phyloP scores from a whole-genome alignment of 1,140 invertebrate species.

The Phymorhynchus buccinoides region DNA sequence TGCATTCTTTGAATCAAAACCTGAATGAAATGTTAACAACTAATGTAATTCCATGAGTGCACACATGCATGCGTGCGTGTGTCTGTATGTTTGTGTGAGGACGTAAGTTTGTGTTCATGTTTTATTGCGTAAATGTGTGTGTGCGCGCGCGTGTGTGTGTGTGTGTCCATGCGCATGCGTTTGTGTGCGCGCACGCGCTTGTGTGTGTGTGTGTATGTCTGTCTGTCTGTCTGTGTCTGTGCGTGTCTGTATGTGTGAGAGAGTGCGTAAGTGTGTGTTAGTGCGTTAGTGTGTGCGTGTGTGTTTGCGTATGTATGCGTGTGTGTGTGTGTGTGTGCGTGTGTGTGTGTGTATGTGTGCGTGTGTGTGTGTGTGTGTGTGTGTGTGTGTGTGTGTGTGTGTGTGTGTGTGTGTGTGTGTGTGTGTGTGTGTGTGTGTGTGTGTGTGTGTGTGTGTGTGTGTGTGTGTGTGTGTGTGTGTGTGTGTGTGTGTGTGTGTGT shows the following conservation, averaged over 20 bases:
- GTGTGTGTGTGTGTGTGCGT: constrained; percentile 12
- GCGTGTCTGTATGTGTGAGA: constrained; percentile 2
- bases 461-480: background rate
- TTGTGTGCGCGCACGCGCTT: background rate
- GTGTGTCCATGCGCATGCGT: constrained; percentile 11
- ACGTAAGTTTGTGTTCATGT: background rate
- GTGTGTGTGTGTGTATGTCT: background rate
- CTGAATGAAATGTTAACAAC: too few relatives aligned
- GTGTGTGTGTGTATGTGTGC: background rate
- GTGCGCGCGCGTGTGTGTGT: background rate
- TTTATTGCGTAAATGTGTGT: background rate
- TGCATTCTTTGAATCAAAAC: too few relatives aligned
- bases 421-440: constrained; percentile 14
- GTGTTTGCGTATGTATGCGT: background rate
- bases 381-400: constrained; percentile 17
- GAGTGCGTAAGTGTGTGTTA: background rate
- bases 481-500: background rate
- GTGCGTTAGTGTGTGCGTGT: background rate
- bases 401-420: constrained; percentile 12
- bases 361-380: constrained; percentile 10
- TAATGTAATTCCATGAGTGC: too few relatives aligned
- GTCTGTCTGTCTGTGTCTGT: constrained; percentile 11
- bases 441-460: background rate
- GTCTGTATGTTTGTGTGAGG: background rate
- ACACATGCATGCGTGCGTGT: background rate